Conservation (phyloP, 2,888 invertebrate species). For the Lomographa bimaculata region DNA sequence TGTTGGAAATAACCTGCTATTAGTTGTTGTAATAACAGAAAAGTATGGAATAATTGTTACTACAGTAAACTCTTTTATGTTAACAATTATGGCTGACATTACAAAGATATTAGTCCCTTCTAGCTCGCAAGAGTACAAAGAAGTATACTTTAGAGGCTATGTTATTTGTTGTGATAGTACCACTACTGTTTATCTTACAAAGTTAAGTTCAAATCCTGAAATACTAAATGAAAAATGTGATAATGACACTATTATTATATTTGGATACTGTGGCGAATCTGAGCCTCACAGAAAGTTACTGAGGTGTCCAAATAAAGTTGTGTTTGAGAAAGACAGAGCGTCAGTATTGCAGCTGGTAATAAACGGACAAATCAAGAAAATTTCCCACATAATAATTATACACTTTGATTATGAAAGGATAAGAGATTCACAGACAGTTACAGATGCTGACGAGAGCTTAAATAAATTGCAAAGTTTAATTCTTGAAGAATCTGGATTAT, state of each 20-base stretch:
- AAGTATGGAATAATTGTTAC: too few species aligned
- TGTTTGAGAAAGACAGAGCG: constrained; percentile 36
- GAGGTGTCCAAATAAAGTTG: constrained; percentile 40
- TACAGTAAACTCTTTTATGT: too few species aligned
- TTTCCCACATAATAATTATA: constrained; percentile 53
- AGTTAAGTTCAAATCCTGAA: constrained; percentile 37
- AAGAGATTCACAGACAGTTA: constrained; percentile 59
- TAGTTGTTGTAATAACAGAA: too few species aligned
- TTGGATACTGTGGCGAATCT: constrained; percentile 46
- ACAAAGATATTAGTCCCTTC: constrained; percentile 54
- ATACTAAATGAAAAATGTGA: constrained; percentile 27
- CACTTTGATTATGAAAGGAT: constrained; percentile 63
- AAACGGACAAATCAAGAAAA: constrained; percentile 39
- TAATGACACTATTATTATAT: constrained; percentile 39
- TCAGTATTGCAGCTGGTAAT: constrained; percentile 48
- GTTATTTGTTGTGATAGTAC: constrained; percentile 36
- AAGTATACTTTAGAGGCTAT: constrained; percentile 56
- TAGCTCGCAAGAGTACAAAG: too few species aligned
- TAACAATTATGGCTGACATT: constrained; percentile 9
- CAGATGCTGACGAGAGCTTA: constrained; percentile 49
- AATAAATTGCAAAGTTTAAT: constrained; percentile 54
- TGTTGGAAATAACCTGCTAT: too few species aligned
- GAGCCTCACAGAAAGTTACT: constrained; percentile 22
- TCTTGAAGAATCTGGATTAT: constrained; percentile 39
- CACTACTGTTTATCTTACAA: constrained; percentile 55